Evolutionary conservation across 1,140 invertebrate genomes (phyloP), one percentile per base, ranked within the genome.

Genomic region (Drosophila sturtevanti): DNA sequence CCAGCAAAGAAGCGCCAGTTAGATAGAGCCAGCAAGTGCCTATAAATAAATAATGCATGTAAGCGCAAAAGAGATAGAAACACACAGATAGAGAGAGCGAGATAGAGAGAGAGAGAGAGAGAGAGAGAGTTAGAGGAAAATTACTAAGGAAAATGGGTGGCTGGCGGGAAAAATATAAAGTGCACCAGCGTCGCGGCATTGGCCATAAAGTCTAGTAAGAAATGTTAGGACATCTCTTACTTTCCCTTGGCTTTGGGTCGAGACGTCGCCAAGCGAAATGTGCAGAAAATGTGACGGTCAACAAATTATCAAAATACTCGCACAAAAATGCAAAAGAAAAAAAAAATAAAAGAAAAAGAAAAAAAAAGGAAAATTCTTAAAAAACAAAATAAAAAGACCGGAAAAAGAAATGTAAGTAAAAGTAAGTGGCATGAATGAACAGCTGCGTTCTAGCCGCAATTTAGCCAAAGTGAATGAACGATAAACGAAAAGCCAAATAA

Each of bases 251-350:
- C 41, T 48, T 58, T 41, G 27, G 59, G 34, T 71, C 35, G 68
- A 44, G 16, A 44, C 41, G 41, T 16, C 41, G 41, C 41, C 41
- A 61, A 72, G 52, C 58, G 61, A 80, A 81, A 80, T 82, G 74
- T 68, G 81, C 81, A 74, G 67, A 72, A 85, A 85, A 85, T 86
- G 81, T 68, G 73, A 85, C 79, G 81, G 81, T 74, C 81, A 85
- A 85, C 81, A 85, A 85, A 85, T 85, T 85, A 81, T 81, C 77
- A 81, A 77, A 86, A 68, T n/a, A 35, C 14, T 34, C 9, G 51
- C 44, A 60, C 31, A 37, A 22, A 21, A 55, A 6, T n/a, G n/a
- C 51, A 48, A 48, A 24, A 27, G 1, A 63, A 65, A 51, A 60
- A n/a, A 34, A 10, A 56, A 52, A 48, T 11, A 62, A 51, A 62